Base-by-base conservation (phyloP, 2,113 vertebrate genomes). In the Arenaria interpres region DNA sequence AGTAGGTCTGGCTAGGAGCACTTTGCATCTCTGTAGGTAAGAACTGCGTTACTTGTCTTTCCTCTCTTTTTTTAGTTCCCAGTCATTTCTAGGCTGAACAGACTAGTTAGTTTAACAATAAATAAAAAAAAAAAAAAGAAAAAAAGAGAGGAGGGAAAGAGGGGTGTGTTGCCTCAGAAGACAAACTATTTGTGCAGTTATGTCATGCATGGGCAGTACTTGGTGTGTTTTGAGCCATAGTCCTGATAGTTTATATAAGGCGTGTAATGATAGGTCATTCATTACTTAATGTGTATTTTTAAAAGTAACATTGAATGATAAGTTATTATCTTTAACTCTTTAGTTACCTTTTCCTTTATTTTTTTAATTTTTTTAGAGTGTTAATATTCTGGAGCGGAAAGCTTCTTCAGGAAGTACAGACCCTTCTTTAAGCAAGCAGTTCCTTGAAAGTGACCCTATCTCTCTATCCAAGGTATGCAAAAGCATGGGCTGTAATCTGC, bases 301-400 rank as follows among this genome's bases (percentile, higher is more conserved):
- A 50, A 28, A 76, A 59, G 20, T 43, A 63, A 24, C 25, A 45
- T 57, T 60, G 54, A 82, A 63, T 39, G 7, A 18, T 66, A 69
- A 64, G 2, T 54, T 62, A 9, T 56, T 60, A 32, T 33, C n/a
- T 71, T 60, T n/a, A 48, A 66, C 27, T 25, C n/a, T 71, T 60
- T 27, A 43, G 53, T 27, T 39, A 33, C 8, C 17, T 43, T 81
- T 33, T 39, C n/a, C n/a, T n/a, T 87, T 33, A 43, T n/a, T 24
- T 33, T 39, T 90, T n/a, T 48, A 21, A 22, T 32, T 91, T 83
- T 91, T 46, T 90, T 81, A 94, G 98, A 97, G 98, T 27, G 51
- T 96, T 90, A 97, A 98, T 85, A 69, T 98, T 24, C 90, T 98
- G 96, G 98, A 98, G 79, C 97, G 98, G 74, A 98, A 98, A 20